A percentile compares a stretch with the other conserved stretches of the same genome.
Evolutionary conservation across 2,797 vertebrate genomes (phyloP).

Genomic region (Diglossa cyanea): DNA sequence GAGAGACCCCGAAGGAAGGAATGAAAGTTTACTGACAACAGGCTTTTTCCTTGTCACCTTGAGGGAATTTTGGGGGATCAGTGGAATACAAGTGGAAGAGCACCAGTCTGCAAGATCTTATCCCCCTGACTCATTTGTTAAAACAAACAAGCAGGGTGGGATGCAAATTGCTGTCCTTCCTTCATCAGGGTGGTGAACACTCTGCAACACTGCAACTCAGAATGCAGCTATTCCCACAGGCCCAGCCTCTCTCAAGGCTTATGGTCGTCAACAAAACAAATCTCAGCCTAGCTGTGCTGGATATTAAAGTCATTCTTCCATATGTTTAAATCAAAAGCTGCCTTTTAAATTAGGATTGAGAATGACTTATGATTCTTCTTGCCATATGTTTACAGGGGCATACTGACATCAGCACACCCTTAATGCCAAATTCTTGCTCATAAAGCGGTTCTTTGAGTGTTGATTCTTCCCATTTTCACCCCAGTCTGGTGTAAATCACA

Average conservation of each 20-base stretch:
- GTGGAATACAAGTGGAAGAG: not conserved
- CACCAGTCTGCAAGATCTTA: not conserved
- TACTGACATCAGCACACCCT: not conserved
- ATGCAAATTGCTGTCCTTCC: not conserved
- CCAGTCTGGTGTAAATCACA: constrained; percentile 38
- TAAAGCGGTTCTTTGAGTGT: not conserved
- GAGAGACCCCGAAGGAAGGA: not conserved
- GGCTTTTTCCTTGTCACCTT: not conserved
- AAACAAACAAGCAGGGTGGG: not conserved
- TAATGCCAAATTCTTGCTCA: not conserved
- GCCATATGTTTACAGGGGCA: not conserved
- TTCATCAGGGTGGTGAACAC: not conserved
- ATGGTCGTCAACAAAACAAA: not conserved
- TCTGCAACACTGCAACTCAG: not conserved
- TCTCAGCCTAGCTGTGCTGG: not conserved
- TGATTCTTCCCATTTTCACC: not conserved
- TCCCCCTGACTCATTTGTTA: not conserved
- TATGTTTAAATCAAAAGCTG: constrained; percentile 4
- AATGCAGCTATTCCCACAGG: not conserved
- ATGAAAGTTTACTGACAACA: not conserved
- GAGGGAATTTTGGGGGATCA: not conserved
- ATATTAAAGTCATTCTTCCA: not conserved
- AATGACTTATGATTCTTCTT: not conserved
- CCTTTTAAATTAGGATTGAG: not conserved
- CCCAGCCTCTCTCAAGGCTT: not conserved